phyloP scores from a whole-genome alignment of 92 coral and sea anemone genomes.

The Phenganax marumi region DNA sequence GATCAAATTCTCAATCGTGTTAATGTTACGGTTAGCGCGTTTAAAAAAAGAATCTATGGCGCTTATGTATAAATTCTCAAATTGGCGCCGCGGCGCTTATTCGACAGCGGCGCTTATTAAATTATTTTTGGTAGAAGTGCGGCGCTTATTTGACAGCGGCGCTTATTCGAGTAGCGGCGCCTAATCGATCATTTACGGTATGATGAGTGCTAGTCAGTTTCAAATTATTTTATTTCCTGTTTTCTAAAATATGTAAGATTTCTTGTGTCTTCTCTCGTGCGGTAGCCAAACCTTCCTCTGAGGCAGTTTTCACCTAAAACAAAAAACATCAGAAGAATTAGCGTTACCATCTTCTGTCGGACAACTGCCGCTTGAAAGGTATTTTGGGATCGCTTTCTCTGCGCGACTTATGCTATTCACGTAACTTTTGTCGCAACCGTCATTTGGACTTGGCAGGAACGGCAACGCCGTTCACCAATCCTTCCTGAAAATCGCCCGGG shows the following conservation, averaged over 20 bases:
- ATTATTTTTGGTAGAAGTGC: no score
- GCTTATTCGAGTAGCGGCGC: no score
- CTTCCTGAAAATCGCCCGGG: no score
- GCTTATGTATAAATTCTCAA: background rate
- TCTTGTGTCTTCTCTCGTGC: constrained; percentile 82
- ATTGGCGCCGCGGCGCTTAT: no score
- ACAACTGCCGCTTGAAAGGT: background rate
- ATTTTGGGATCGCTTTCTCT: background rate
- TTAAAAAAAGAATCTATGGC: no score
- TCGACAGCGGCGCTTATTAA: no score
- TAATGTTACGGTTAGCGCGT: no score
- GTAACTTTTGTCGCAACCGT: background rate
- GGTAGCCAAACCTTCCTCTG: constrained; percentile 65
- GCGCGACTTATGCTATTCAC: no score
- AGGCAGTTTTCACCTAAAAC: constrained; percentile 67
- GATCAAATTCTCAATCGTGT: no score
- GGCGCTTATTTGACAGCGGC: no score
- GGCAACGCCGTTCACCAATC: no score
- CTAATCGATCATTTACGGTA: background rate
- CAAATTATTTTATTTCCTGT: constrained; percentile 41
- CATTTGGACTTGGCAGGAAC: background rate
- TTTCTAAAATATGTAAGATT: constrained; percentile 67
- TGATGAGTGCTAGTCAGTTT: background rate
- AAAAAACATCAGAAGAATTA: background rate
- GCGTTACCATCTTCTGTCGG: background rate